Conservation (phyloP, 2,888 invertebrate species). For the Branchipolynoe longqiensis region DNA sequence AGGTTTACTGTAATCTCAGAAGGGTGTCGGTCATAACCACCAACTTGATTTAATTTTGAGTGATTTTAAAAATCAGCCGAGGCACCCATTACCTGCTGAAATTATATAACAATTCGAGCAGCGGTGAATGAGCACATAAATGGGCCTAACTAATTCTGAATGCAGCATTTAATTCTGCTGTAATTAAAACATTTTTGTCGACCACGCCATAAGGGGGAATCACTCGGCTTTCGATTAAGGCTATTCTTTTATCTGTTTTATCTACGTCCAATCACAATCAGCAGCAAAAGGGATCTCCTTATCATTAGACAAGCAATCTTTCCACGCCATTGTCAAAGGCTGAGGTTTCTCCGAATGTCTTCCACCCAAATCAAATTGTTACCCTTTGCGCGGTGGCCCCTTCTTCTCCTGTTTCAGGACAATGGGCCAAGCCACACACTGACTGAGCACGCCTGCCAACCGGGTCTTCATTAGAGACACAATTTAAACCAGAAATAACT, state of each 20-base stretch:
- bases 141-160: constrained; percentile 12
- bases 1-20: no score
- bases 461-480: not conserved
- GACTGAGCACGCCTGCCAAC: not conserved
- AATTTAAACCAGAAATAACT: not conserved
- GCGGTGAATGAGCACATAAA: not conserved
- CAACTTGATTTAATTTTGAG: not conserved
- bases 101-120: constrained; percentile 25
- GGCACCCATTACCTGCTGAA: not conserved
- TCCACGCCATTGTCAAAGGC: constrained; percentile 33
- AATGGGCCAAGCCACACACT: no score
- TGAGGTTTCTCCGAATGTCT: not conserved
- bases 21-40: not conserved
- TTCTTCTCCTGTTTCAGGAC: not conserved
- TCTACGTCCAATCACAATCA: constrained; percentile 18
- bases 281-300: constrained; percentile 7
- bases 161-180: not conserved
- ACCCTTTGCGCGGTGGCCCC: not conserved
- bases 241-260: constrained; percentile 18
- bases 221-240: not conserved
- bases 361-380: constrained; percentile 6
- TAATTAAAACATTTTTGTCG: not conserved
- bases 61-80: not conserved
- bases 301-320: constrained; percentile 32
- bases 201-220: not conserved